These are phyloP conservation scores for Phymatocera aterrima DNA, from an alignment of 2,888 invertebrate genomes.

Conservation along the genomic window DNA sequence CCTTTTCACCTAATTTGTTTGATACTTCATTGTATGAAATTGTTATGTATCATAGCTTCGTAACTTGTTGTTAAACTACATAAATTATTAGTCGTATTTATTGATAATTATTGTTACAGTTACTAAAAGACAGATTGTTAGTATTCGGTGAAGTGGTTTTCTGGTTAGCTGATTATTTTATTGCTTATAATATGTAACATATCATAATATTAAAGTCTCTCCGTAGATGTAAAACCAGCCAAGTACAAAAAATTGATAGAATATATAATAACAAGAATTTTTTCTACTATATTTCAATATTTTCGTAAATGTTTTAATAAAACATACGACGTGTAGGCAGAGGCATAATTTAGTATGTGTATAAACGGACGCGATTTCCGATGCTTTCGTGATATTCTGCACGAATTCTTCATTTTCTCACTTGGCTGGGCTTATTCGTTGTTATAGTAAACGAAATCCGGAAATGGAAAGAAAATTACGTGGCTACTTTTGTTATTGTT, in stretches of 20 bases:
- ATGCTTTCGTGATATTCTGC: no score
- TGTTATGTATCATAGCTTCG: neutral
- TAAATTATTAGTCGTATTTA: neutral
- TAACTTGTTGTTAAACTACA: neutral
- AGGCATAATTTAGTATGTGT: no score
- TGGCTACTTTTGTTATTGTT: no score
- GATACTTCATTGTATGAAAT: conserved; percentile 7
- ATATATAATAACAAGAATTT: no score
- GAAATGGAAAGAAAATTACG: no score
- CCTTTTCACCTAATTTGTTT: no score
- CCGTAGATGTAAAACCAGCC: neutral
- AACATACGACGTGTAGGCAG: no score
- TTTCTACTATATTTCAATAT: neutral
- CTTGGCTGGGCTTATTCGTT: no score
- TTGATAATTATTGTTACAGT: neutral
- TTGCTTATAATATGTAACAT: no score
- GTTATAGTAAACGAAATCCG: no score
- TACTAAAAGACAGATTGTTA: conserved; percentile 9
- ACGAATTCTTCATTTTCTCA: no score
- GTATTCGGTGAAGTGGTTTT: neutral
- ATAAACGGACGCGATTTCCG: no score
- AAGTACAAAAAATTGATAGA: neutral
- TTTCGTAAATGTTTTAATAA: neutral
- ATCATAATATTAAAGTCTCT: neutral
- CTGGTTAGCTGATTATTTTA: neutral